These are phyloP conservation scores for Lacanobia wlatinum DNA, from an alignment of 2,888 invertebrate species.

Conservation along the genomic window DNA sequence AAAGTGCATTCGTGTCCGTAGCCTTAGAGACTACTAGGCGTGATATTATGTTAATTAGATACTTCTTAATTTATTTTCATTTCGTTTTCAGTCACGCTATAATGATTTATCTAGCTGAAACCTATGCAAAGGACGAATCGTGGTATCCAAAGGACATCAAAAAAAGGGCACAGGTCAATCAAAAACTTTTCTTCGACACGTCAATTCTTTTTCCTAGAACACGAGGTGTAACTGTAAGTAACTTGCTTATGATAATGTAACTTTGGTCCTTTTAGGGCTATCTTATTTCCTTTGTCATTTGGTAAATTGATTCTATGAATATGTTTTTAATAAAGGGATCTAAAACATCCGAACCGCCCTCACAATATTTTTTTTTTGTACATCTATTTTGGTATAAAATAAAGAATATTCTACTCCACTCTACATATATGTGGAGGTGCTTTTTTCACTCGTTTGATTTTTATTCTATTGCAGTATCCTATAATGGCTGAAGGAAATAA, in stretches of 20 bases:
- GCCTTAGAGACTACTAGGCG: too few relatives aligned
- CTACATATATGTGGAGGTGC: not conserved
- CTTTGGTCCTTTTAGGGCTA: not conserved
- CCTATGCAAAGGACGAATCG: conserved; percentile 88
- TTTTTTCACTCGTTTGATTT: not conserved
- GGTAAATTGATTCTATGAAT: too few relatives aligned
- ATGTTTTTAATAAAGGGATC: too few relatives aligned
- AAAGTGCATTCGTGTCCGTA: too few relatives aligned
- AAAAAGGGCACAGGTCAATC: conserved; percentile 88
- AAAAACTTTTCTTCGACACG: conserved; percentile 89
- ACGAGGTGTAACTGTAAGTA: conserved; percentile 83
- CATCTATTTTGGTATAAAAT: too few relatives aligned
- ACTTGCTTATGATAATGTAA: not conserved
- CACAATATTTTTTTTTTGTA: too few relatives aligned
- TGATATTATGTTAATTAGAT: too few relatives aligned
- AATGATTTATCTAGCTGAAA: conserved; percentile 85
- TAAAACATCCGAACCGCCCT: too few relatives aligned
- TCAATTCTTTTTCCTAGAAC: conserved; percentile 85
- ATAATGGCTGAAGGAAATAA: conserved; percentile 15
- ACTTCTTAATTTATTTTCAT: not conserved
- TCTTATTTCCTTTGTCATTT: not conserved
- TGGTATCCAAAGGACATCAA: conserved; percentile 91
- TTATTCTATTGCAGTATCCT: conserved; percentile 9
- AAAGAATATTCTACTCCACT: too few relatives aligned
- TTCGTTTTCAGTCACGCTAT: conserved; percentile 86